Evolutionary conservation across 2,888 invertebrate genomes (phyloP), one percentile per base, ranked within the genome.

Genomic region (Pimpla rufipes): DNA sequence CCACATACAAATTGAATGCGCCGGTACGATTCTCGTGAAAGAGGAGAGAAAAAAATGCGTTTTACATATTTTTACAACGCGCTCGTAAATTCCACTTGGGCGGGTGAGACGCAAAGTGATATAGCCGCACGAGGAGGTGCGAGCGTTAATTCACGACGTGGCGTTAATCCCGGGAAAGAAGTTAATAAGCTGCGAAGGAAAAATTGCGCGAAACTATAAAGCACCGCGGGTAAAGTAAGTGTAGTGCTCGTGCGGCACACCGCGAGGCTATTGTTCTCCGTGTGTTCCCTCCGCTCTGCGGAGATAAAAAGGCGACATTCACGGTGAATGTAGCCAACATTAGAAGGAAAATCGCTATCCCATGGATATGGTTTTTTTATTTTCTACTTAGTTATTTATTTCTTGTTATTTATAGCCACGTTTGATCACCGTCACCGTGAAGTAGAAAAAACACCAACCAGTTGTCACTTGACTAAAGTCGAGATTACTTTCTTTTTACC

Each of bases 141-240:
- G 70, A 62, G 13, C 40, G 18, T 64, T 62, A 52, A 40, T 50
- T 66, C 55, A 42, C 57, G 10, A 7, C 16, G 78, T 40, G 57
- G 52, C 52, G 70, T 78, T 40, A 16, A 64, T 70, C 37, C 29
- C 18, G 37, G 47, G 62, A 70, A 64, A 40, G 64, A 78, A 50
- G 68, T 50, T 78, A 67, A 79, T 79, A 64, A 64, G 55, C 71
- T 79, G 42, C 40, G 75, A 40, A 23, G 10, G 42, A 55, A 68
- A 71, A 68, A 71, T 64, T 64, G 29, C 16, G 7, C 21, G 4
- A 35, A 64, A 59, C 21, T 59, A 5, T 5, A 59, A 59, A 35
- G 23, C 59, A 23, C 21, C 29, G 23, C 13, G 35, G 29, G 29
- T 29, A 29, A 29, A 29, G 29, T 5, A 29, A 45, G 45, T 37